Conservation (phyloP, 1,140 invertebrate species). For the Pogonomyrmex californicus region DNA sequence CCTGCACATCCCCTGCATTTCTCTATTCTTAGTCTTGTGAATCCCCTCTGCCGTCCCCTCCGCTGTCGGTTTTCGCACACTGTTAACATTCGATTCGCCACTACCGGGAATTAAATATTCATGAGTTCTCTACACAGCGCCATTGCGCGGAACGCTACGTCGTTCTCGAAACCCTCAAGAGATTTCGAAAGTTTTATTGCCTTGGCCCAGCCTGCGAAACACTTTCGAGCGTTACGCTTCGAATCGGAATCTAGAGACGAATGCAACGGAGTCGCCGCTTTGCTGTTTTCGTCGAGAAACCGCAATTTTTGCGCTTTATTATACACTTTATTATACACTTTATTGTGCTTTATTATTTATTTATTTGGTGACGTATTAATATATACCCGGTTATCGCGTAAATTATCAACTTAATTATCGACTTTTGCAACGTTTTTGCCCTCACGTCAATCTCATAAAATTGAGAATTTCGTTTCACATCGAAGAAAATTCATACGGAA, state of each 20-base stretch:
- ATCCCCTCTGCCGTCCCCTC: background rate
- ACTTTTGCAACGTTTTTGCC: background rate
- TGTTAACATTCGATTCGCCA: conserved; percentile 69
- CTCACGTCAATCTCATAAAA: background rate
- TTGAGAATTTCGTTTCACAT: background rate
- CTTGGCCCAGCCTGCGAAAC: conserved; percentile 37
- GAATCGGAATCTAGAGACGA: conserved; percentile 26
- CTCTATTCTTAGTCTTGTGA: conserved; percentile 14
- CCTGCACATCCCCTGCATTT: background rate
- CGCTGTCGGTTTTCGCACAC: conserved; percentile 62
- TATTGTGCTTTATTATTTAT: conserved; percentile 39
- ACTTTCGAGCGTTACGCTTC: conserved; percentile 38
- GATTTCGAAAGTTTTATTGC: conserved; percentile 75
- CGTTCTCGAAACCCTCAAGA: conserved; percentile 63
- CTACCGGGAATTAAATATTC: conserved; percentile 72
- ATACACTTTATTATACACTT: conserved; percentile 52
- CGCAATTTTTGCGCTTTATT: conserved; percentile 50
- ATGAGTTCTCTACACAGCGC: conserved; percentile 55
- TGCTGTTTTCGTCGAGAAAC: background rate
- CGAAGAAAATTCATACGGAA: background rate
- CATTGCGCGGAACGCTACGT: conserved; percentile 44
- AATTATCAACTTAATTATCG: background rate
- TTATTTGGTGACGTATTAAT: conserved; percentile 18
- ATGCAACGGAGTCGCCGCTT: conserved; percentile 27
- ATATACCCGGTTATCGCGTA: conserved; percentile 9